phyloP scores from a whole-genome alignment of 2,888 invertebrate species.

The Drosophila hamatofila region DNA sequence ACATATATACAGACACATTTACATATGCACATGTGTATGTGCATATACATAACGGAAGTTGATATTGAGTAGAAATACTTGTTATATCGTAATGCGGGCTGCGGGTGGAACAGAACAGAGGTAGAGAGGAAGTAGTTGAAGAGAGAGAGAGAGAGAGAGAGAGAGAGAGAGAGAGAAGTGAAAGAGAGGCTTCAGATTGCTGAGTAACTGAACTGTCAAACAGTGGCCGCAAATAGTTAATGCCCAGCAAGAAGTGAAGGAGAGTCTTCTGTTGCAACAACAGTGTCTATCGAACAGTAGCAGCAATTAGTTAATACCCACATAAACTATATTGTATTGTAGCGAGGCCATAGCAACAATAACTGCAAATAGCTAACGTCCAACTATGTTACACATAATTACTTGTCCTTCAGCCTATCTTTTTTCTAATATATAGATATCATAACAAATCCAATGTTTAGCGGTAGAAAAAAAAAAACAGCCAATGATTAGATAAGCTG shows the following conservation, averaged over 20 bases:
- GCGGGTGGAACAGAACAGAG: background rate
- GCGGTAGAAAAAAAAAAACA: background rate
- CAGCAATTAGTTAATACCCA: constrained; percentile 22
- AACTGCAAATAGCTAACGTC: constrained; percentile 21
- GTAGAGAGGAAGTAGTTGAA: constrained; percentile 1
- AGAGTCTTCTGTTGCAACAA: background rate
- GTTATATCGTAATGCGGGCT: constrained; percentile 37
- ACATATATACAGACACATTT: too few species aligned
- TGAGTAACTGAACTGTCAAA: constrained; percentile 3
- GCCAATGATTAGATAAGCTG: constrained; percentile 48
- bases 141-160: background rate
- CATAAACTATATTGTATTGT: background rate
- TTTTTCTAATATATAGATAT: constrained; percentile 16
- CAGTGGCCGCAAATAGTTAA: constrained; percentile 31
- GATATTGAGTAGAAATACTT: constrained; percentile 49
- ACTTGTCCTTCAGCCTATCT: constrained; percentile 33
- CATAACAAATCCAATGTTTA: constrained; percentile 21
- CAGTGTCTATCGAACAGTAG: constrained; percentile 12
- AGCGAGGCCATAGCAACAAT: constrained; percentile 18
- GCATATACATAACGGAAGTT: constrained; percentile 58
- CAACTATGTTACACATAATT: constrained; percentile 18
- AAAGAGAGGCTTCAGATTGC: background rate
- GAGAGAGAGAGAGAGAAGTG: background rate
- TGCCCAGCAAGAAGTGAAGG: too few species aligned
- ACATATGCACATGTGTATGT: background rate